Conservation (phyloP, 2,113 vertebrate species). For the Gorsachius goisagi region DNA sequence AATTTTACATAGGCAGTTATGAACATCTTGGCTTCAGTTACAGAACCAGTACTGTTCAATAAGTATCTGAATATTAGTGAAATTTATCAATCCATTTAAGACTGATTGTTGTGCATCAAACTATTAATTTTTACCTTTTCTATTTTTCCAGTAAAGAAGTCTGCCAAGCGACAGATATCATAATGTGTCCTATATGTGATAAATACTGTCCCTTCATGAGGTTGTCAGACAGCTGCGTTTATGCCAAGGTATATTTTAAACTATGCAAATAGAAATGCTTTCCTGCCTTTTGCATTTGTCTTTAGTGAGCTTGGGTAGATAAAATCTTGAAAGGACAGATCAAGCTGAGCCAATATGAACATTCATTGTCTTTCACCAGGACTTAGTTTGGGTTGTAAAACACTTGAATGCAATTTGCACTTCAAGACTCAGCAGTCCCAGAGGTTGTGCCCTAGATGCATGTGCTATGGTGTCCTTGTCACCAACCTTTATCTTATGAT, state of each 20-base stretch:
- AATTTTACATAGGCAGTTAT: background rate
- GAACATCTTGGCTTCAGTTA: background rate
- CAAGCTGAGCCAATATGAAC: background rate
- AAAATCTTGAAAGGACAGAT: background rate
- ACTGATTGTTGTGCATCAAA: background rate
- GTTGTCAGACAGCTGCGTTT: constrained; percentile 92
- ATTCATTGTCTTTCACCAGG: background rate
- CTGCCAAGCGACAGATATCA: constrained; percentile 90
- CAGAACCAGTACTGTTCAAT: background rate
- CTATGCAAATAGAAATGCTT: background rate
- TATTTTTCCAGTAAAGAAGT: constrained; percentile 91
- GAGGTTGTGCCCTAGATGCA: background rate
- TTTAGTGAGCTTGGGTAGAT: background rate
- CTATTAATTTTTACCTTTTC: constrained; percentile 29
- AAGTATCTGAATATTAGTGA: background rate
- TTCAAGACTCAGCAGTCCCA: background rate
- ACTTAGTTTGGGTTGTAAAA: background rate
- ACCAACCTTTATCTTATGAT: background rate
- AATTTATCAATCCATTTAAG: background rate
- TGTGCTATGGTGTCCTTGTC: background rate
- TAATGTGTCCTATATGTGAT: constrained; percentile 98
- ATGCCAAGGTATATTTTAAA: constrained; percentile 81
- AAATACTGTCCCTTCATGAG: constrained; percentile 96
- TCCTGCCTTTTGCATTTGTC: background rate
- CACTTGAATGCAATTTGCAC: background rate